Evolutionary conservation across 2,113 vertebrate species (phyloP).

Genomic region (Typhlomys cinereus): DNA sequence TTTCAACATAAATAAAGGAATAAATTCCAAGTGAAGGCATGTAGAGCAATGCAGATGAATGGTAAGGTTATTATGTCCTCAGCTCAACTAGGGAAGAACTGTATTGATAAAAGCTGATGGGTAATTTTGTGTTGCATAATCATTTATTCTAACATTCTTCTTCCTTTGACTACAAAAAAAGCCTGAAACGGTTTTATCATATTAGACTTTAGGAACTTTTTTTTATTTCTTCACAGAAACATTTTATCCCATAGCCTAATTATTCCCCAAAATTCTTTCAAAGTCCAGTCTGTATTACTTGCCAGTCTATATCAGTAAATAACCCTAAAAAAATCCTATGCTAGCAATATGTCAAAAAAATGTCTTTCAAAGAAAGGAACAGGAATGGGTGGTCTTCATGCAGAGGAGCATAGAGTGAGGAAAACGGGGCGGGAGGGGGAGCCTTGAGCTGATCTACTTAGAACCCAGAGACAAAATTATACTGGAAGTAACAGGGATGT

Average conservation of each 20-base stretch:
- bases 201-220: neutral
- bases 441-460: too few relatives aligned
- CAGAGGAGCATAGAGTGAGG: too few relatives aligned
- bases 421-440: too few relatives aligned
- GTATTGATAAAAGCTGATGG: neutral
- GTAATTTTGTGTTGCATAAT: neutral
- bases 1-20: neutral
- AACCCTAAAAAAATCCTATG: too few relatives aligned
- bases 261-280: constrained; percentile 9
- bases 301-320: too few relatives aligned
- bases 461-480: too few relatives aligned
- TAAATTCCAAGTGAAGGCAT: neutral
- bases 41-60: neutral
- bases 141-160: neutral
- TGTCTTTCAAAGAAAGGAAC: too few relatives aligned
- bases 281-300: neutral
- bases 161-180: neutral
- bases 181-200: neutral
- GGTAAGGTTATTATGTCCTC: neutral
- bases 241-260: neutral
- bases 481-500: too few relatives aligned
- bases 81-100: neutral
- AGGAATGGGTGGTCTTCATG: too few relatives aligned
- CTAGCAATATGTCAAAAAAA: too few relatives aligned
- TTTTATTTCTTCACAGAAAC: neutral